Evolutionary conservation across 2,113 vertebrate species (phyloP).

Genomic region (zebrafish (Danio rerio)): DNA sequence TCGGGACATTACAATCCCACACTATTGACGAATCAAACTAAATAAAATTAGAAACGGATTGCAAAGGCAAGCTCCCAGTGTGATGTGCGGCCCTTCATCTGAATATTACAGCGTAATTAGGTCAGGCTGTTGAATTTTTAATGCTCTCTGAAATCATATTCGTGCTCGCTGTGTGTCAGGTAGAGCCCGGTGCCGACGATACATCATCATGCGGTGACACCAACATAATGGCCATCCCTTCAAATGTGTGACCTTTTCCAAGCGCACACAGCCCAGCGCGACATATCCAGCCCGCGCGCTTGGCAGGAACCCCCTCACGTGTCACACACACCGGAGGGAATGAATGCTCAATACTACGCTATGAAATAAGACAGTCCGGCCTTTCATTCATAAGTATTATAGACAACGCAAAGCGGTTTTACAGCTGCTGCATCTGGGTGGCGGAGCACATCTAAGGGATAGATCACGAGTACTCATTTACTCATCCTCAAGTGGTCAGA

Average conservation of each 20-base stretch:
- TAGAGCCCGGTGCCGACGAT: constrained; percentile 77
- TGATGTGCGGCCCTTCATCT: constrained; percentile 71
- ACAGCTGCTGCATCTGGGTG: not conserved
- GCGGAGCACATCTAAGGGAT: not conserved
- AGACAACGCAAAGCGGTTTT: not conserved
- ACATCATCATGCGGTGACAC: constrained; percentile 80
- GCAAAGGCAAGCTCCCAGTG: constrained; percentile 68
- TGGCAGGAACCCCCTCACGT: constrained; percentile 58
- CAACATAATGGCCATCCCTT: constrained; percentile 79
- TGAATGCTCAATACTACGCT: constrained; percentile 32
- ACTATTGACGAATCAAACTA: constrained; percentile 77
- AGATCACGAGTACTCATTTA: too few species aligned
- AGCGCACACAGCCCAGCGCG: constrained; percentile 60
- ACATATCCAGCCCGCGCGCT: constrained; percentile 51
- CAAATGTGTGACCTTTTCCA: constrained; percentile 80
- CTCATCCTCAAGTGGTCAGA: too few species aligned
- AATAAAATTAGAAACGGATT: constrained; percentile 82
- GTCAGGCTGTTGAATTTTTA: constrained; percentile 84
- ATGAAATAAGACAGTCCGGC: not conserved
- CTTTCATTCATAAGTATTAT: constrained; percentile 31
- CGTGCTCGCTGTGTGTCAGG: constrained; percentile 79
- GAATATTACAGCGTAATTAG: constrained; percentile 83
- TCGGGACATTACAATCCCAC: constrained; percentile 61
- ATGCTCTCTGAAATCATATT: constrained; percentile 85
- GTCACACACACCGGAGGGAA: constrained; percentile 34